Evolutionary conservation across 2,888 invertebrate species (phyloP).

Genomic region (Spilarctia lutea): DNA sequence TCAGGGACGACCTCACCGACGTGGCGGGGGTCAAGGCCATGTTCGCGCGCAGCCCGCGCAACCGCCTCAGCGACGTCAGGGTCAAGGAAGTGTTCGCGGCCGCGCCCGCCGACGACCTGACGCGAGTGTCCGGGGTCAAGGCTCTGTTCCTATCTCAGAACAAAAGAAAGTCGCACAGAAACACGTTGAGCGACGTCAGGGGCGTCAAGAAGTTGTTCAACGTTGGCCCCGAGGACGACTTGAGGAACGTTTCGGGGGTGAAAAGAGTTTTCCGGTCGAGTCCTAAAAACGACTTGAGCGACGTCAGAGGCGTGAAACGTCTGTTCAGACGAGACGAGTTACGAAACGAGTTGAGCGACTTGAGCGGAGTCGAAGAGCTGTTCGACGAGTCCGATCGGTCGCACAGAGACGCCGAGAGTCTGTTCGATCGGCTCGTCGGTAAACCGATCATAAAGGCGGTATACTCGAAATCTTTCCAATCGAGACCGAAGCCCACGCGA

Average conservation of each 20-base stretch:
- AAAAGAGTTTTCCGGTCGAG: constrained; percentile 60
- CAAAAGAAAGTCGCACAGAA: constrained; percentile 62
- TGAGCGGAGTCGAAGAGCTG: constrained; percentile 75
- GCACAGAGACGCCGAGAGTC: constrained; percentile 48
- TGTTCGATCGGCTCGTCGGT: constrained; percentile 69
- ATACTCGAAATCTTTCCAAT: constrained; percentile 68
- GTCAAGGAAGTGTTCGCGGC: constrained; percentile 69
- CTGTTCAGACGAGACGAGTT: constrained; percentile 56
- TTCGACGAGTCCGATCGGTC: constrained; percentile 60
- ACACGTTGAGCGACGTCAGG: constrained; percentile 71
- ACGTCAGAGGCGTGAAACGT: constrained; percentile 68
- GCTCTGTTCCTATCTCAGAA: constrained; percentile 50
- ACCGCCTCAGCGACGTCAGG: constrained; percentile 61
- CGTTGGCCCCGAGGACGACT: constrained; percentile 66
- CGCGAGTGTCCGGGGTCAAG: constrained; percentile 65
- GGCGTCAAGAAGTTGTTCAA: constrained; percentile 72
- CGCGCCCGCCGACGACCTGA: constrained; percentile 56
- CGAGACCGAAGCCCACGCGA: constrained; percentile 36
- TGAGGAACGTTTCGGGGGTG: constrained; percentile 73
- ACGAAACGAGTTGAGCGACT: constrained; percentile 53
- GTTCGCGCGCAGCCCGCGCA: constrained; percentile 68
- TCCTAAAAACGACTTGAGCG: constrained; percentile 68
- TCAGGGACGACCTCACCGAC: constrained; percentile 72
- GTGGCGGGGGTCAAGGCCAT: constrained; percentile 74
- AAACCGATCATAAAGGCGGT: constrained; percentile 62